Evolutionary conservation across 2,113 vertebrate genomes (phyloP).

Genomic region (Indicator maculatus): DNA sequence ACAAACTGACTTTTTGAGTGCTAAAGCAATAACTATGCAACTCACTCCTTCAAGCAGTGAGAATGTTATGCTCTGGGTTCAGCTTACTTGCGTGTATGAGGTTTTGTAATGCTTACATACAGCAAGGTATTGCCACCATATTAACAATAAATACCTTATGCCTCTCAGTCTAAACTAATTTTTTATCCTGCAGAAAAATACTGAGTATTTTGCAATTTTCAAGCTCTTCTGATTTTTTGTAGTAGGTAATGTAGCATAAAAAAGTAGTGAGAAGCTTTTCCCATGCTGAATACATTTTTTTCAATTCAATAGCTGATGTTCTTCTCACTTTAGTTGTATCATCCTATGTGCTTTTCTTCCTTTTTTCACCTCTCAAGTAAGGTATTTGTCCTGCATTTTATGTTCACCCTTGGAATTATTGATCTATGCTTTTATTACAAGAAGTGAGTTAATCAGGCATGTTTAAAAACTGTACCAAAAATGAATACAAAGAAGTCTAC

Average conservation of each 20-base stretch:
- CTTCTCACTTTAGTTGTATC: not conserved
- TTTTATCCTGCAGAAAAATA: not conserved
- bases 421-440: not conserved
- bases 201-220: not conserved
- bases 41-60: not conserved
- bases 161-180: not conserved
- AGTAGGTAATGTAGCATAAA: not conserved
- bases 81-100: not conserved
- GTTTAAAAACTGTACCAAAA: not conserved
- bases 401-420: not conserved
- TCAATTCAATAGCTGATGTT: not conserved
- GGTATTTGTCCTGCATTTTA: not conserved
- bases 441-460: not conserved
- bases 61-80: not conserved
- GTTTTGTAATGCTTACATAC: not conserved
- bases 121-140: not conserved
- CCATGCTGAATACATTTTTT: not conserved
- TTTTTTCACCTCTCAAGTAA: not conserved
- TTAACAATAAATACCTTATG: not conserved
- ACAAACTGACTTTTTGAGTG: not conserved
- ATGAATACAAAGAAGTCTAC: not conserved
- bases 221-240: not conserved
- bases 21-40: not conserved
- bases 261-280: not conserved
- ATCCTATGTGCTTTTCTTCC: not conserved